phyloP scores from a whole-genome alignment of 2,113 vertebrate species.

The Hoplias malabaricus region DNA sequence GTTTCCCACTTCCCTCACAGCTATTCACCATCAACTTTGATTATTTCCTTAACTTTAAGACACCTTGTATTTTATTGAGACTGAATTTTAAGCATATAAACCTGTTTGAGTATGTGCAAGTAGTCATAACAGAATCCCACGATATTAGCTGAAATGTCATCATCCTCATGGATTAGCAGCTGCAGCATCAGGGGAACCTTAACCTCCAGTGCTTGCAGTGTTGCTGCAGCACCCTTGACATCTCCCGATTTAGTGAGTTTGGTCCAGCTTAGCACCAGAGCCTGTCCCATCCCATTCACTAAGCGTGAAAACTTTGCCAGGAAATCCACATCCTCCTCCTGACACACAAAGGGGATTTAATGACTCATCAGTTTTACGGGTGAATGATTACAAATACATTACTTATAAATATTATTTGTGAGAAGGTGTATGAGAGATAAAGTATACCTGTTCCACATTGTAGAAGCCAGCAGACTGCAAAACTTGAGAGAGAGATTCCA shows the following conservation, averaged over 20 bases:
- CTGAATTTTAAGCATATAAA: too few species aligned
- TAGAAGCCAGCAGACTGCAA: slow-evolving; percentile 95
- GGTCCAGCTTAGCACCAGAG: slow-evolving; percentile 94
- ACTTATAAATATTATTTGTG: not conserved
- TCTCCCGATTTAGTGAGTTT: slow-evolving; percentile 85
- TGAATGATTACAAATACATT: not conserved
- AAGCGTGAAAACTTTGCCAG: slow-evolving; percentile 96
- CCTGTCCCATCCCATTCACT: slow-evolving; percentile 98
- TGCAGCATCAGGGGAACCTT: slow-evolving; percentile 92
- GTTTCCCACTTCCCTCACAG: too few species aligned
- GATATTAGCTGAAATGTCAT: slow-evolving; percentile 95
- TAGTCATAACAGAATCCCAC: slow-evolving; percentile 98
- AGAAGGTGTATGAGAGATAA: not conserved
- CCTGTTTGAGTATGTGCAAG: slow-evolving; percentile 97
- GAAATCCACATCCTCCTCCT: slow-evolving; percentile 99
- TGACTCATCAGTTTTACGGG: not conserved
- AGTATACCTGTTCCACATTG: slow-evolving; percentile 87
- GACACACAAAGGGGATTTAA: not conserved
- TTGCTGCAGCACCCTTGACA: slow-evolving; percentile 81
- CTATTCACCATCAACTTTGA: too few species aligned
- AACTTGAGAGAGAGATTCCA: slow-evolving; percentile 92
- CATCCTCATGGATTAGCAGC: slow-evolving; percentile 91
- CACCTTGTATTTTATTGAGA: too few species aligned
- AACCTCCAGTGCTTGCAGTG: slow-evolving; percentile 86
- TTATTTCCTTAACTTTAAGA: too few species aligned